phyloP scores from a whole-genome alignment of 2,888 invertebrate species.

The Anthrax anthrax region DNA sequence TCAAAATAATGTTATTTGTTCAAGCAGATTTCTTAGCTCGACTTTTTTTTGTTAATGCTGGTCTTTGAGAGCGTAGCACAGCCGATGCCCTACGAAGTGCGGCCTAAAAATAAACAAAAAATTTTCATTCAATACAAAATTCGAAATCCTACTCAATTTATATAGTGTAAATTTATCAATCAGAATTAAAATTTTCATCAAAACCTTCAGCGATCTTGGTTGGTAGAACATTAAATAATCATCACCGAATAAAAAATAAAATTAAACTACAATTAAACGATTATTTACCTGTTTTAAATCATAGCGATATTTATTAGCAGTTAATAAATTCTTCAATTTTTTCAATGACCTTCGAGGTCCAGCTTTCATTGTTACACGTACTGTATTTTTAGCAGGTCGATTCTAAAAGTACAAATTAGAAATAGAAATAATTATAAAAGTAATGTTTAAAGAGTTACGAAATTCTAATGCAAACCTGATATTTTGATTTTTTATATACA shows the following conservation, averaged over 20 bases:
- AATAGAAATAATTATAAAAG: neutral
- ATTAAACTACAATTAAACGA: neutral
- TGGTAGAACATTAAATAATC: slow-evolving; percentile 18
- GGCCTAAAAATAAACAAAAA: slow-evolving; percentile 41
- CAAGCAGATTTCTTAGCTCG: slow-evolving; percentile 20
- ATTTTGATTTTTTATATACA: slow-evolving; percentile 64
- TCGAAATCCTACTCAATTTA: too few relatives aligned
- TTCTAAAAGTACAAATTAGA: slow-evolving; percentile 34
- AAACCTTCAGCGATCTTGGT: slow-evolving; percentile 37
- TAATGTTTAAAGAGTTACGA: too few relatives aligned
- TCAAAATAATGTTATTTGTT: neutral
- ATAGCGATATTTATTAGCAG: slow-evolving; percentile 71
- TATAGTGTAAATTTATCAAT: too few relatives aligned
- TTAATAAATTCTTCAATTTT: slow-evolving; percentile 68
- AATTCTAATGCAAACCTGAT: slow-evolving; percentile 23
- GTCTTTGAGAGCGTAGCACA: slow-evolving; percentile 81
- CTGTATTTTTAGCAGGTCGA: slow-evolving; percentile 64
- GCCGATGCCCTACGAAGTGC: slow-evolving; percentile 88
- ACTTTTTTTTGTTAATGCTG: slow-evolving; percentile 61
- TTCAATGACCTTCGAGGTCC: slow-evolving; percentile 76
- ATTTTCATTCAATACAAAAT: too few relatives aligned
- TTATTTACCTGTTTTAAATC: slow-evolving; percentile 50
- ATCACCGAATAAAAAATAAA: slow-evolving; percentile 6
- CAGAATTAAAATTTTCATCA: slow-evolving; percentile 24
- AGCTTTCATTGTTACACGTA: slow-evolving; percentile 69